phyloP scores from a whole-genome alignment of 2,888 invertebrate species.

The Yponomeuta plumbellus region DNA sequence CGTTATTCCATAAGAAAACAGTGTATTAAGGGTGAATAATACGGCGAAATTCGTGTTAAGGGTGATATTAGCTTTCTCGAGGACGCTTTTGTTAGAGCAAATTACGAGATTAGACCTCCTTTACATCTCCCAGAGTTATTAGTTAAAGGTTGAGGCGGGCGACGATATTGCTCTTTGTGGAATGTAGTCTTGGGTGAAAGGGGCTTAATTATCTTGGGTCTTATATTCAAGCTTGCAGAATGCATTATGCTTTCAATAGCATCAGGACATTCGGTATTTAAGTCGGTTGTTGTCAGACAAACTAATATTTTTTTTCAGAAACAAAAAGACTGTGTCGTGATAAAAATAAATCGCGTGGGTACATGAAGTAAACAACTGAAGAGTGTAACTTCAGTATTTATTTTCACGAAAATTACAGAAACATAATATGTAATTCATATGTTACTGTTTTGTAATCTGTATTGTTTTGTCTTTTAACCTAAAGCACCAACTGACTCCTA shows the following conservation, averaged over 20 bases:
- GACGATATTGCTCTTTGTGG: slow-evolving; percentile 1
- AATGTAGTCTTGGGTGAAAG: slow-evolving; percentile 1
- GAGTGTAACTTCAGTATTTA: too few species aligned
- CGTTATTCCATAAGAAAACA: background rate
- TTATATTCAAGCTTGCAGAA: background rate
- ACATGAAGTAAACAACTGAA: too few species aligned
- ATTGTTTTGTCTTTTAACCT: too few species aligned
- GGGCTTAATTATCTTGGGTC: background rate
- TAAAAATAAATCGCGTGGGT: too few species aligned
- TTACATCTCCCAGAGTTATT: background rate
- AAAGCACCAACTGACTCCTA: too few species aligned
- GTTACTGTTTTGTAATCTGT: too few species aligned
- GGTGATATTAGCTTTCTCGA: background rate
- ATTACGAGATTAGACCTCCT: slow-evolving; percentile 1
- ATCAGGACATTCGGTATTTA: background rate
- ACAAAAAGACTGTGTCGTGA: too few species aligned
- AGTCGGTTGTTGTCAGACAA: too few species aligned
- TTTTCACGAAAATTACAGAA: too few species aligned
- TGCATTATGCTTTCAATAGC: background rate
- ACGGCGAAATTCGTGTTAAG: background rate
- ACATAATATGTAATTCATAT: too few species aligned
- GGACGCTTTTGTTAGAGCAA: background rate
- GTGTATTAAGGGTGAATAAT: background rate
- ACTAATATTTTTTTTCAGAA: too few species aligned
- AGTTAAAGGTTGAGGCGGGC: background rate